Evolutionary conservation across 2,888 invertebrate species (phyloP).

Genomic region (Hemithea aestivaria): DNA sequence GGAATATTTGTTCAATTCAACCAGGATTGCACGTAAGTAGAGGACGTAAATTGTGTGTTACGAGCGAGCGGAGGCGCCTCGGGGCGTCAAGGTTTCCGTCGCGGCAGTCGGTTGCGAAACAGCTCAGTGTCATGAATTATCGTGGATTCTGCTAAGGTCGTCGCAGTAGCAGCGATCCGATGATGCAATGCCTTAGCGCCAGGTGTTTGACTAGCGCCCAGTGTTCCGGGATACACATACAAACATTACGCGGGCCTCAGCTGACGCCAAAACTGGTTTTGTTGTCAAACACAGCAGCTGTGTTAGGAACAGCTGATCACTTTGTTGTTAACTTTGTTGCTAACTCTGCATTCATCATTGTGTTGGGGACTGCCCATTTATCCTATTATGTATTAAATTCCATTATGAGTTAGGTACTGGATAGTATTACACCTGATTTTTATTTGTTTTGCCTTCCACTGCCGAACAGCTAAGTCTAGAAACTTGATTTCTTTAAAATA

Average conservation of each 20-base stretch:
- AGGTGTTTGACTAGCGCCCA: slow-evolving; percentile 43
- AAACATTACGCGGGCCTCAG: slow-evolving; percentile 43
- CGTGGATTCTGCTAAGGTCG: slow-evolving; percentile 32
- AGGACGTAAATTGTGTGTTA: slow-evolving; percentile 6
- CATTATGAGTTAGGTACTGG: too few relatives aligned
- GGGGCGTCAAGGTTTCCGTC: slow-evolving; percentile 13
- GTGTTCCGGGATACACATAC: slow-evolving; percentile 26
- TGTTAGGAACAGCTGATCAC: slow-evolving; percentile 21
- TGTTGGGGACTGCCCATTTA: too few relatives aligned
- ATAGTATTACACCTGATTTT: too few relatives aligned
- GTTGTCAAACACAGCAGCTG: slow-evolving; percentile 27
- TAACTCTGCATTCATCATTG: too few relatives aligned
- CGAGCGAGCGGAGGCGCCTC: slow-evolving; percentile 1
- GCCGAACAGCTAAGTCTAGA: too few relatives aligned
- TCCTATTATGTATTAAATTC: too few relatives aligned
- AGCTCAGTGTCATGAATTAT: slow-evolving; percentile 42
- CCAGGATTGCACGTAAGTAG: slow-evolving; percentile 97
- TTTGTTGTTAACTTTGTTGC: neutral
- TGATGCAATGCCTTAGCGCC: slow-evolving; percentile 74
- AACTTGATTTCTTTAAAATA: too few relatives aligned
- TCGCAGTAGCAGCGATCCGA: slow-evolving; percentile 36
- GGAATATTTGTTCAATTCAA: slow-evolving; percentile 97
- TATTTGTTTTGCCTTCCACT: too few relatives aligned
- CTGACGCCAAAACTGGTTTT: slow-evolving; percentile 20
- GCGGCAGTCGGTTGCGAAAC: slow-evolving; percentile 37